These are phyloP conservation scores for Spinus pinus DNA, from an alignment of 2,797 vertebrate genomes.

Conservation along the genomic window DNA sequence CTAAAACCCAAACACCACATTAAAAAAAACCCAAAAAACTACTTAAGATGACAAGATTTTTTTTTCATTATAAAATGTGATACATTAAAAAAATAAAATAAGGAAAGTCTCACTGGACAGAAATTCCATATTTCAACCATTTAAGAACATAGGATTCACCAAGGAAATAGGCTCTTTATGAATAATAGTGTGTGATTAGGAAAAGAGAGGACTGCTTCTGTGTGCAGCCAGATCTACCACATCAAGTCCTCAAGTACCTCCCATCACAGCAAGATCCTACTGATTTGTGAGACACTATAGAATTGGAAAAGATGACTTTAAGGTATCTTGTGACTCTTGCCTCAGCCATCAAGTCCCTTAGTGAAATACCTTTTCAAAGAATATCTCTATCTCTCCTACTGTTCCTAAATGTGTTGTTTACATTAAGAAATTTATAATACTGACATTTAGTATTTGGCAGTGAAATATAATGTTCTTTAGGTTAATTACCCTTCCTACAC, in stretches of 20 bases:
- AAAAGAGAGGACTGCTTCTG: neutral
- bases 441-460: conserved; percentile 54
- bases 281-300: neutral
- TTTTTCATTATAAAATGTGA: neutral
- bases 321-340: neutral
- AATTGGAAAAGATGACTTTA: neutral
- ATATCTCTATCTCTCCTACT: neutral
- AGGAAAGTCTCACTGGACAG: neutral
- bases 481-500: conserved; percentile 53
- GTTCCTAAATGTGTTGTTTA: conserved; percentile 28
- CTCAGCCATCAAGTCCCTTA: neutral
- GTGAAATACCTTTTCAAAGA: neutral
- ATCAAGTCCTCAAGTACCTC: neutral
- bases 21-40: neutral
- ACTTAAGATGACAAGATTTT: neutral
- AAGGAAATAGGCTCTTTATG: neutral
- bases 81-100: neutral
- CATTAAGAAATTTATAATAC: conserved; percentile 44
- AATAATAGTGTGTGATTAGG: neutral
- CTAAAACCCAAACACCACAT: fast-evolving
- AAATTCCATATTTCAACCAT: neutral
- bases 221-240: neutral
- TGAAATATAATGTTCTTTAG: conserved; percentile 44
- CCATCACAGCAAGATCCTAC: neutral
- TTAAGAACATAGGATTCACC: neutral